Conservation (phyloP, 1,140 invertebrate species). For the Nephila pilipes region DNA sequence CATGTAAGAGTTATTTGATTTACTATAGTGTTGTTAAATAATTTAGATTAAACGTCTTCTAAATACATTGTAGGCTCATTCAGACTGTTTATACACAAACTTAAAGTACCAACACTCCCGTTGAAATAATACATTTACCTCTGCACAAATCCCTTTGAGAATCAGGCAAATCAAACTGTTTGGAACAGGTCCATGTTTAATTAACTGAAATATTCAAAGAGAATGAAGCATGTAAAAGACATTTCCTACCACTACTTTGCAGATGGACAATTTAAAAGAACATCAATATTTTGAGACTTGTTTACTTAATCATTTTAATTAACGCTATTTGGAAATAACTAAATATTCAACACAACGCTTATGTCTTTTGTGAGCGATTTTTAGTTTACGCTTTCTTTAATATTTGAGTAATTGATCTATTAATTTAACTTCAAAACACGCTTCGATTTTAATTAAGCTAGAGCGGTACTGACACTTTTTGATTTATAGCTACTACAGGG, state of each 20-base stretch:
- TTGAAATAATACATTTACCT: background rate
- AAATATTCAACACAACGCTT: background rate
- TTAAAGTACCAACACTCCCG: background rate
- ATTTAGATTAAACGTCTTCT: too few species aligned
- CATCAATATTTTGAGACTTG: background rate
- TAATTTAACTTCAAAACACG: constrained; percentile 35
- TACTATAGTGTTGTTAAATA: background rate
- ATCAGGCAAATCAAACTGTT: background rate
- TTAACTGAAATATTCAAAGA: background rate
- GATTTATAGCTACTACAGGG: background rate
- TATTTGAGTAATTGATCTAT: constrained; percentile 60
- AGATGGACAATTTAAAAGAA: background rate
- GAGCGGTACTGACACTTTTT: background rate
- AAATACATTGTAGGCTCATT: background rate
- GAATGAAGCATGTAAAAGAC: background rate
- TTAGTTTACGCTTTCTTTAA: constrained; percentile 29
- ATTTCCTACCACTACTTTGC: too few species aligned
- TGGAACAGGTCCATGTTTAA: background rate
- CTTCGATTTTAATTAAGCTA: constrained; percentile 34
- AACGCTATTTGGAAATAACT: background rate
- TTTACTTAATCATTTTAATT: background rate
- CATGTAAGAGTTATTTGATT: too few species aligned
- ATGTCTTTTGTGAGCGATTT: background rate
- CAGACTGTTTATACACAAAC: background rate
- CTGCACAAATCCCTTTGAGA: background rate